Evolutionary conservation across 2,113 vertebrate species (phyloP).

Genomic region (Engraulis encrasicolus): DNA sequence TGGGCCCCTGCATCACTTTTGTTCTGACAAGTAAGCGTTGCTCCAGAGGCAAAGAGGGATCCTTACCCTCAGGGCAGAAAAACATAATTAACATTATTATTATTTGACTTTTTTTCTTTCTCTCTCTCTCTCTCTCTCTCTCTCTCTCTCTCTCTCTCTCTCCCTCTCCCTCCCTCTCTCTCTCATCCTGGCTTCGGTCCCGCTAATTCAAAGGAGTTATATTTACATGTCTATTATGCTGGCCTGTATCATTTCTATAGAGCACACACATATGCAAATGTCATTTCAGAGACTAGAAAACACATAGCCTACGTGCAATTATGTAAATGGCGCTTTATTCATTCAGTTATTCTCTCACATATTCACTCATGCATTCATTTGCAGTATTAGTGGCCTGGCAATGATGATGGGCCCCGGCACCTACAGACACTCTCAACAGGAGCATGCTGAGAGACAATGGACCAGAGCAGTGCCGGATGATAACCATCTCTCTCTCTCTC

Average conservation of each 20-base stretch:
- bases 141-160: slow-evolving; percentile 30
- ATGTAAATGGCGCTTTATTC: slow-evolving; percentile 79
- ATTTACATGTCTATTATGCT: slow-evolving; percentile 76
- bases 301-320: slow-evolving; percentile 74
- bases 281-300: slow-evolving; percentile 68
- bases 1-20: slow-evolving; percentile 55
- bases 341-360: slow-evolving; percentile 75
- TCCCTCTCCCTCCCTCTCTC: neutral
- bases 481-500: slow-evolving; percentile 51
- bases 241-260: slow-evolving; percentile 77
- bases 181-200: slow-evolving; percentile 16
- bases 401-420: slow-evolving; percentile 61
- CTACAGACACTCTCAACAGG: slow-evolving; percentile 56
- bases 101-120: slow-evolving; percentile 66
- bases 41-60: slow-evolving; percentile 62
- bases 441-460: slow-evolving; percentile 37
- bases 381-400: slow-evolving; percentile 68
- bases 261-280: slow-evolving; percentile 75
- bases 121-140: slow-evolving; percentile 27
- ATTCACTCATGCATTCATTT: slow-evolving; percentile 78
- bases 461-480: slow-evolving; percentile 17
- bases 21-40: slow-evolving; percentile 57
- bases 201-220: slow-evolving; percentile 72
- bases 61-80: slow-evolving; percentile 66
- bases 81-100: slow-evolving; percentile 75